Conservation (phyloP, 2,888 invertebrate species). For the Acanthosepion pharaonis region DNA sequence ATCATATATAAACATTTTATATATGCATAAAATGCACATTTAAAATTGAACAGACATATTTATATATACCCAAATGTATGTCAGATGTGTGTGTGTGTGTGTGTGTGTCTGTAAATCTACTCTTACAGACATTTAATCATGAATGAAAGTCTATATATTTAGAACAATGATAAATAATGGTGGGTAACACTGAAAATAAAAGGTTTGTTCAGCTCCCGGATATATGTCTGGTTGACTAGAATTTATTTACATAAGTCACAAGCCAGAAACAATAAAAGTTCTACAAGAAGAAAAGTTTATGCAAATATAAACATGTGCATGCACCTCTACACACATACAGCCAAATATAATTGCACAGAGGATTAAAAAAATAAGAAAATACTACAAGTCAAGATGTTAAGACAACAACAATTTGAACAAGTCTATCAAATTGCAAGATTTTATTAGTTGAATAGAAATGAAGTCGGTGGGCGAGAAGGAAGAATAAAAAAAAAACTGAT, state of each 20-base stretch:
- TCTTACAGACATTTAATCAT: background rate
- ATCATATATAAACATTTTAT: background rate
- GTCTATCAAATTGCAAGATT: too few species aligned
- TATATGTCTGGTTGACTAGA: conserved; percentile 20
- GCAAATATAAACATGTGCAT: background rate
- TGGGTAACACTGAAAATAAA: background rate
- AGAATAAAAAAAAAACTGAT: too few species aligned
- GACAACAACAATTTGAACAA: too few species aligned
- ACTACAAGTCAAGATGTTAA: background rate
- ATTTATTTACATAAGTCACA: conserved; percentile 33
- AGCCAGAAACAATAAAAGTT: conserved; percentile 33
- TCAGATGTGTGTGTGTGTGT: background rate
- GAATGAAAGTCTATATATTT: background rate
- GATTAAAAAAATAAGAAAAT: background rate
- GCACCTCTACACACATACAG: background rate
- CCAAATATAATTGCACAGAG: background rate
- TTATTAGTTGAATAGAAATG: too few species aligned
- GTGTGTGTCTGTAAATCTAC: background rate
- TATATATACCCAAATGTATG: background rate
- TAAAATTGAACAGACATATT: too few species aligned
- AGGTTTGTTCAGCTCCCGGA: background rate
- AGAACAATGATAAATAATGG: background rate
- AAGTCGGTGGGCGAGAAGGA: too few species aligned
- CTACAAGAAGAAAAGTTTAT: background rate
- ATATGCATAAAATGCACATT: background rate